These are phyloP conservation scores for Leucopsar rothschildi DNA, from an alignment of 2,113 vertebrate species.

Conservation along the genomic window DNA sequence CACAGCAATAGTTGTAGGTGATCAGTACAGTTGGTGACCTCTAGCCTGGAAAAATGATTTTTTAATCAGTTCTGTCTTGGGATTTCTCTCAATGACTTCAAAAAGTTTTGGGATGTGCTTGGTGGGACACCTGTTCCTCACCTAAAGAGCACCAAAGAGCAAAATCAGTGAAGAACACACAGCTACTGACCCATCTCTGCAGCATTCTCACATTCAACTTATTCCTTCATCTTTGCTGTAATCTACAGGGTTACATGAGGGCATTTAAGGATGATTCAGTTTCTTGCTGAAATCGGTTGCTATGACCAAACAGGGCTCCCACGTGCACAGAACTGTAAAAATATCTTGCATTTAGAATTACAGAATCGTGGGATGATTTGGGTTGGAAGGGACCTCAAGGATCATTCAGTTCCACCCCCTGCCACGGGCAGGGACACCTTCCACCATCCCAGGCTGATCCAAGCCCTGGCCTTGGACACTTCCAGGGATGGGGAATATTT, in stretches of 20 bases:
- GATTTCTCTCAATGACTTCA: background rate
- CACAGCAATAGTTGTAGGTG: background rate
- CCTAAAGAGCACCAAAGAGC: background rate
- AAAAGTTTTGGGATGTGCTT: background rate
- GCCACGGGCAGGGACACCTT: background rate
- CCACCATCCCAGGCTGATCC: background rate
- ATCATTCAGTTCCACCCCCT: background rate
- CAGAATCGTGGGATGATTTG: background rate
- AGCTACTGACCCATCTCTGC: background rate
- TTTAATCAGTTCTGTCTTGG: background rate
- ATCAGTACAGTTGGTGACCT: background rate
- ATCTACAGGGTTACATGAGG: background rate
- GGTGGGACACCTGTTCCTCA: background rate
- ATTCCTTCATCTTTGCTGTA: background rate
- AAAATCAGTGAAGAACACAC: background rate
- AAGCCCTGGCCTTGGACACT: background rate
- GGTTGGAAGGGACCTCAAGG: background rate
- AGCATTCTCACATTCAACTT: background rate
- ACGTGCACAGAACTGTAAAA: background rate
- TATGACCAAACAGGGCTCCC: background rate
- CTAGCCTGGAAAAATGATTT: background rate
- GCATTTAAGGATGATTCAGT: background rate
- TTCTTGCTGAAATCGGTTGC: background rate
- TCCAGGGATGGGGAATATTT: background rate
- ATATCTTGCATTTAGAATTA: background rate